phyloP scores from a whole-genome alignment of 2,888 invertebrate species.

The Caenorhabditis plicata region DNA sequence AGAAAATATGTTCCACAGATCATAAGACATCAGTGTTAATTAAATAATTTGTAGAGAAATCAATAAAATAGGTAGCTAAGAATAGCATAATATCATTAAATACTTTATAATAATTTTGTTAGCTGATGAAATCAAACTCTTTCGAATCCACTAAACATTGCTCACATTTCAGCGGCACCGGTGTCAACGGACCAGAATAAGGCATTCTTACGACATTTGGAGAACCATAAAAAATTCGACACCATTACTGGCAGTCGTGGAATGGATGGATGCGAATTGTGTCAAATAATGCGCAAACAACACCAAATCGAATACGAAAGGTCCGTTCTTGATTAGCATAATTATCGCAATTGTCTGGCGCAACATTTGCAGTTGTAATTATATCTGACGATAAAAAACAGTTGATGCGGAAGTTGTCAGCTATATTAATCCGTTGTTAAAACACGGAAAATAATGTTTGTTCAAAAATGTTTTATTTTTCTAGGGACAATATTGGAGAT shows the following conservation, averaged over 20 bases:
- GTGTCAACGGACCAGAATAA: constrained; percentile 37
- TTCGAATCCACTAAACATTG: no score
- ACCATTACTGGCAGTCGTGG: constrained; percentile 35
- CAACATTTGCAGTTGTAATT: constrained; percentile 6
- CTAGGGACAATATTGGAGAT: background rate
- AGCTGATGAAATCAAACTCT: no score
- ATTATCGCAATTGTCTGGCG: constrained; percentile 1
- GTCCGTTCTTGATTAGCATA: constrained; percentile 12
- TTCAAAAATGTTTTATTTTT: background rate
- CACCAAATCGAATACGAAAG: constrained; percentile 19
- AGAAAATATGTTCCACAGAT: no score
- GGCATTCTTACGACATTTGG: constrained; percentile 41
- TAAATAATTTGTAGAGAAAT: constrained; percentile 7
- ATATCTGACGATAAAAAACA: constrained; percentile 15
- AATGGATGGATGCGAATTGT: constrained; percentile 34
- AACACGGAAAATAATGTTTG: background rate
- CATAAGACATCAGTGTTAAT: constrained; percentile 5
- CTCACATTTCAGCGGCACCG: constrained; percentile 7
- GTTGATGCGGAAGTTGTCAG: background rate
- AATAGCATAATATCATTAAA: constrained; percentile 5
- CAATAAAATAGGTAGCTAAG: no score
- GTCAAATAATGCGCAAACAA: constrained; percentile 37
- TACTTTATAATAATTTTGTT: no score
- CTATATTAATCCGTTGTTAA: constrained; percentile 1
- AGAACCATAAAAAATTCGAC: constrained; percentile 47